Conservation (phyloP, 2,888 invertebrate genomes). For the Cerceris rybyensis region DNA sequence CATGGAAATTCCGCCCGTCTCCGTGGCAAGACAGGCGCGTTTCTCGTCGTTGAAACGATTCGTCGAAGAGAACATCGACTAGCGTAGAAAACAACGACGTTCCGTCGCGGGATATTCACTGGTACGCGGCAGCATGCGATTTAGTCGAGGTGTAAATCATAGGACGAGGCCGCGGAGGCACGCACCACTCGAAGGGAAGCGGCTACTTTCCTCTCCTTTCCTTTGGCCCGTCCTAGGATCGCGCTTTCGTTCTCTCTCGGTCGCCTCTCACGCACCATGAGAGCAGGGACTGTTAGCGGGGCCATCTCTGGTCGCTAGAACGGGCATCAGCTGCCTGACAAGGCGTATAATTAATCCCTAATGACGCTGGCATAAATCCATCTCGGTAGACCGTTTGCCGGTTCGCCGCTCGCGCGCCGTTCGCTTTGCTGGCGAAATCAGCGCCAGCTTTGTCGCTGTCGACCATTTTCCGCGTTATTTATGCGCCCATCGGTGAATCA, state of each 20-base stretch:
- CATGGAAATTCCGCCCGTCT: too few relatives aligned
- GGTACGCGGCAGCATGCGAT: slow-evolving; percentile 43
- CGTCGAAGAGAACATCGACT: slow-evolving; percentile 39
- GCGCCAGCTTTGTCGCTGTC: slow-evolving; percentile 76
- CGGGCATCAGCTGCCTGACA: slow-evolving; percentile 78
- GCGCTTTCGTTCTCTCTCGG: slow-evolving; percentile 13
- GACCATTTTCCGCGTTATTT: slow-evolving; percentile 74
- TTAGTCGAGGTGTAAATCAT: slow-evolving; percentile 66
- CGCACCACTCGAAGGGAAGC: slow-evolving; percentile 45
- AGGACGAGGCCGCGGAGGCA: slow-evolving; percentile 38
- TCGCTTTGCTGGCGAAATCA: slow-evolving; percentile 75
- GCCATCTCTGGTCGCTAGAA: slow-evolving; percentile 64
- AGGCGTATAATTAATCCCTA: slow-evolving; percentile 80
- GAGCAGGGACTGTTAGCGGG: slow-evolving; percentile 52
- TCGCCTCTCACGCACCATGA: slow-evolving; percentile 38
- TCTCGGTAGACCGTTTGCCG: slow-evolving; percentile 71
- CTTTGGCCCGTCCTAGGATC: slow-evolving; percentile 14
- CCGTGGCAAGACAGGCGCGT: too few relatives aligned
- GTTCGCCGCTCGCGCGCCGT: slow-evolving; percentile 59
- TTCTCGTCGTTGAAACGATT: slow-evolving; percentile 12
- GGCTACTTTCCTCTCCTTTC: slow-evolving; percentile 17
- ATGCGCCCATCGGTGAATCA: slow-evolving; percentile 69
- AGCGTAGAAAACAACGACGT: slow-evolving; percentile 31
- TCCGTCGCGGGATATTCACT: slow-evolving; percentile 31
- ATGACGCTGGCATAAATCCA: slow-evolving; percentile 79